A percentile compares a stretch with the other conserved stretches of the same genome.
These are phyloP conservation scores for Apolygus lucorum DNA, from an alignment of 1,140 invertebrate genomes.

Conservation along the genomic window DNA sequence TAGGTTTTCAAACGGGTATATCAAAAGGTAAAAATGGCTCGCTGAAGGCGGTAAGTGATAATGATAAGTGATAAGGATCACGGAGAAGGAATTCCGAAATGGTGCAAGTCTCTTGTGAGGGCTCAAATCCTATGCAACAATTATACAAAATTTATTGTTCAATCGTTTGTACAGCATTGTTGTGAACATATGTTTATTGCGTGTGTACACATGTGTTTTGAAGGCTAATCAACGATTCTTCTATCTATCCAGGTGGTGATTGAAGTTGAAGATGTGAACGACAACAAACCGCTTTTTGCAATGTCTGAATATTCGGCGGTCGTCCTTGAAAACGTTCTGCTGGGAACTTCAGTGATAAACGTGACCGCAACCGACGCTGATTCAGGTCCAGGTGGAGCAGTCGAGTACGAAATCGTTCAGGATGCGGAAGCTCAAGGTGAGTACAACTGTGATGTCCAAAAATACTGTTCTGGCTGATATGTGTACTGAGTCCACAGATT, in stretches of 20 bases:
- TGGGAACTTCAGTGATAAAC: conserved; percentile 56
- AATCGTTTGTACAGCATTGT: too few species aligned
- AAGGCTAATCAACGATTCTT: too few species aligned
- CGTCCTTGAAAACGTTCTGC: conserved; percentile 62
- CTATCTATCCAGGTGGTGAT: conserved; percentile 54
- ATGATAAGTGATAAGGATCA: background rate
- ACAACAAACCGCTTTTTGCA: conserved; percentile 57
- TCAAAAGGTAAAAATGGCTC: background rate
- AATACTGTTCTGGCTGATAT: too few species aligned
- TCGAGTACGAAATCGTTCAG: conserved; percentile 59
- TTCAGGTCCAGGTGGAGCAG: conserved; percentile 55
- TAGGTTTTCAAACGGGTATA: too few species aligned
- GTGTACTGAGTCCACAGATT: too few species aligned
- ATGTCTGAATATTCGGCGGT: conserved; percentile 42
- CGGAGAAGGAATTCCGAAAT: too few species aligned
- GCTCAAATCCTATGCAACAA: background rate
- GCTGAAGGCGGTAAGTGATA: background rate
- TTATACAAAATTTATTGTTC: too few species aligned
- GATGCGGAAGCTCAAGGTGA: conserved; percentile 61
- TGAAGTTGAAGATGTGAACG: conserved; percentile 72
- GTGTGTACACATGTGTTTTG: too few species aligned
- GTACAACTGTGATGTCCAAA: too few species aligned
- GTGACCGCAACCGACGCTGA: conserved; percentile 71
- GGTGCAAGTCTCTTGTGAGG: too few species aligned
- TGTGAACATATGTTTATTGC: too few species aligned